Evolutionary conservation across 2,113 vertebrate genomes (phyloP), one percentile per base, ranked within the genome.

Genomic region (Saguinus midas): DNA sequence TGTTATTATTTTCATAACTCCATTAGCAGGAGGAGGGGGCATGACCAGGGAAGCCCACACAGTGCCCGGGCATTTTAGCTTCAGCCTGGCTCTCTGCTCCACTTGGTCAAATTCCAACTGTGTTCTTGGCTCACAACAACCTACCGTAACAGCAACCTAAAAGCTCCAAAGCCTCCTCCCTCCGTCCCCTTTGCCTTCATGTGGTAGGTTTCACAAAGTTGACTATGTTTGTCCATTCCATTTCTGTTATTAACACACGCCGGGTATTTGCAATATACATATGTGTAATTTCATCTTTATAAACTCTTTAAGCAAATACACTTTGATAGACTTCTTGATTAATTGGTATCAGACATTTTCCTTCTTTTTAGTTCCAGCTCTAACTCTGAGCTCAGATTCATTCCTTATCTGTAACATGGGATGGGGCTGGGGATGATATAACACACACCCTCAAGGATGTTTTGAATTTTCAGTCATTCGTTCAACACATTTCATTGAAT

Each of bases 81-180:
- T n/a, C 40, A 68, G 58, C 14, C 72, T 10, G 52, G 58, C 29
- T 88, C 73, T 70, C 64, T 45, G 32, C 25, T 25, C 66, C 3
- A 21, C 6, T 13, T 23, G 48, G 25, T 52, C 73, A 2, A 11
- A 29, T 14, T 68, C 37, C 58, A 72, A 14, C 86, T 50, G 52
- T 3, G 20, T 25, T 8, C 35, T 43, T 29, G 12, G 68, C 80
- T 96, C 43, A 25, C 27, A 0, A 9, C 10, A 1, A 6, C 86
- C 23, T 14, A 4, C 2, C 0, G 57, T 5, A 4, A 12, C 25
- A 73, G 48, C 9, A 1, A 0, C 37, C 23, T 2, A 0, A 43
- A 7, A 0, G 0, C 76, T 50, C 64, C 8, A 5, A 48, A 27
- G 37, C 58, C n/a, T 0, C 14, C n/a, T 76, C 20, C 0, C 4